Base-by-base conservation (phyloP, 92 coral and sea anemone genomes). In the Paramuricea clavata region DNA sequence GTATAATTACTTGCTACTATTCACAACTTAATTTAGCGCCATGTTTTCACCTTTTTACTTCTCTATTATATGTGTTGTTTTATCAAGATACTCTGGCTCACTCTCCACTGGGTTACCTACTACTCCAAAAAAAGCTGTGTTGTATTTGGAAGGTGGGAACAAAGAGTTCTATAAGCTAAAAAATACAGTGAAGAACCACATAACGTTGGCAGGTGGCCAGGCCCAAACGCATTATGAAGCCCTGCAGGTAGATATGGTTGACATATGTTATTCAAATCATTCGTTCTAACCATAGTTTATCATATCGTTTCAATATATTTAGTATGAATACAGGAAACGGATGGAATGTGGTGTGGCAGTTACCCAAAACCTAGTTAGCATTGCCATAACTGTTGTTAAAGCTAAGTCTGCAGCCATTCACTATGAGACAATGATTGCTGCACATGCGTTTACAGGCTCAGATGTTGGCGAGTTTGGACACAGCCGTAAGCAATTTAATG, bases 131-230 rank as follows among this genome's bases (percentile, higher is more conserved):
- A 19, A 65, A 69, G 33, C 27, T 39, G 76, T 33, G 42, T 17
- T 69, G 69, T 61, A 21, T 61, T 61, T 61, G 69, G 69, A 61
- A 61, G 69, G 69, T 61, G 69, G 33, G 33, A 69, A 69, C 44
- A 52, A 52, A 52, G 23, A 52, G n/a, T 52, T 6, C 23, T 52
- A 52, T 21, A 52, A 21, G 61, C 21, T 52, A 13, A 52, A 52
- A 52, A 52, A 52, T 52, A 17, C 61, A 52, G 61, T 52, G 61
- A 52, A 52, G 11, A 52, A 52, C 61, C 61, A 52, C 61, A 52
- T 52, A 52, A 52, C 23, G 21, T 6, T 52, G 23, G 61, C 61
- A 52, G 61, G 61, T 52, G 61, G 61, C 21, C 61, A 13, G 21
- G 61, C 61, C 8, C 61, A 52, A 52, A 52, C 61, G 23, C 21